Conservation (phyloP, 2,113 vertebrate species). For the Gymnarchus niloticus region DNA sequence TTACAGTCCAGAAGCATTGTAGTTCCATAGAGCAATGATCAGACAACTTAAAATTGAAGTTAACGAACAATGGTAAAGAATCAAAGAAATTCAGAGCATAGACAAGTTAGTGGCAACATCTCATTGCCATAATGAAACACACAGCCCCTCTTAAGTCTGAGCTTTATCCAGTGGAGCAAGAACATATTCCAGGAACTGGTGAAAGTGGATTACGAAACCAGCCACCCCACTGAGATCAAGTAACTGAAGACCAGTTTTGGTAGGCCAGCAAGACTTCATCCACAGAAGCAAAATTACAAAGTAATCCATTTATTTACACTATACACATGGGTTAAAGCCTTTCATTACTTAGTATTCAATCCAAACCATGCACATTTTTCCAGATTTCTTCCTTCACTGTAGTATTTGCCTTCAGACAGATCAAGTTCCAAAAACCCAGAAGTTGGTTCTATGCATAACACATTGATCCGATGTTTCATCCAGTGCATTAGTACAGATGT, state of each 20-base stretch:
- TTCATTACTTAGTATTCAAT: neutral
- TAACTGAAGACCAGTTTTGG: neutral
- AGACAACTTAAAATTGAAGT: too few relatives aligned
- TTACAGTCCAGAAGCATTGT: too few relatives aligned
- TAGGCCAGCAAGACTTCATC: neutral
- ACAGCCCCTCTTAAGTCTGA: neutral
- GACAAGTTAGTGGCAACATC: neutral
- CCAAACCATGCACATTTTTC: neutral
- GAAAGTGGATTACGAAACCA: neutral
- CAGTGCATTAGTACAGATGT: conserved; percentile 31
- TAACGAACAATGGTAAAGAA: too few relatives aligned
- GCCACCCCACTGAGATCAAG: neutral
- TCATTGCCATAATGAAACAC: neutral
- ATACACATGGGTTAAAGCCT: neutral
- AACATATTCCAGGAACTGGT: neutral
- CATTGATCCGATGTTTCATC: neutral
- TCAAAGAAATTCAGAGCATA: neutral
- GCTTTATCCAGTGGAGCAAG: neutral
- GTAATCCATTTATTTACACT: conserved; percentile 11
- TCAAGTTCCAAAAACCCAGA: conserved; percentile 46
- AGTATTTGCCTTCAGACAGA: conserved; percentile 27
- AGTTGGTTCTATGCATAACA: conserved; percentile 2
- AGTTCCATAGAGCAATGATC: too few relatives aligned
- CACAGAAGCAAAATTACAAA: conserved; percentile 1
- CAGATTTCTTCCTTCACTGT: neutral